Percentiles rank a stretch among this genome's conserved stretches.
Evolutionary conservation across 2,113 vertebrate genomes (phyloP).

Genomic region (Catharus fuscescens): DNA sequence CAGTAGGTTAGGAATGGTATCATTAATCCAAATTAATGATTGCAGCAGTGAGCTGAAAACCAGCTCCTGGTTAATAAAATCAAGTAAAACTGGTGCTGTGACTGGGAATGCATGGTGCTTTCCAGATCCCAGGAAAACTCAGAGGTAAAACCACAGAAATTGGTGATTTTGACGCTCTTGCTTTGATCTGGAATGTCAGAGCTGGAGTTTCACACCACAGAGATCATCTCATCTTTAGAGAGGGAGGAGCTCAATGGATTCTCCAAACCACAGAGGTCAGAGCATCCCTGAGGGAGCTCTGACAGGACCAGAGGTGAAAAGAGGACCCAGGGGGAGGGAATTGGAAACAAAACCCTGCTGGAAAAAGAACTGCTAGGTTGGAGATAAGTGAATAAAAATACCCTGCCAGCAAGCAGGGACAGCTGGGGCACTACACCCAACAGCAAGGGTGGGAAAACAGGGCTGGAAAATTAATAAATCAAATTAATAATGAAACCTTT

Average conservation of each 20-base stretch:
- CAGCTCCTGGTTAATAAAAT: background rate
- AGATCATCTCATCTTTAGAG: background rate
- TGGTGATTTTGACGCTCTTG: background rate
- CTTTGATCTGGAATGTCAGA: background rate
- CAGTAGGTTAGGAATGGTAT: background rate
- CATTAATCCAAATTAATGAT: background rate
- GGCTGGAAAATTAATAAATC: slow-evolving; percentile 43
- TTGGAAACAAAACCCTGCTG: slow-evolving; percentile 25
- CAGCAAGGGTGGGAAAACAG: slow-evolving; percentile 41
- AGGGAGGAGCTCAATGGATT: background rate
- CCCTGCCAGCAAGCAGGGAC: slow-evolving; percentile 24
- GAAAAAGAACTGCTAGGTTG: slow-evolving; percentile 50
- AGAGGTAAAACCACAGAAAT: background rate
- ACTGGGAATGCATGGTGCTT: background rate
- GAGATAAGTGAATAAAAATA: slow-evolving; percentile 69
- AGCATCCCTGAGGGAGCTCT: background rate
- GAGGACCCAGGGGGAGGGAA: slow-evolving; percentile 2
- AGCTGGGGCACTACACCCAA: slow-evolving; percentile 49
- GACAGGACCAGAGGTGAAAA: background rate
- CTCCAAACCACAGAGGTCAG: background rate
- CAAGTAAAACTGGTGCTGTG: background rate
- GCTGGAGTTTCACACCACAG: background rate
- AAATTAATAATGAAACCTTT: background rate
- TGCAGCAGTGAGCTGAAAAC: background rate
- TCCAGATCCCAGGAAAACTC: background rate